Percentiles rank a stretch among this genome's conserved stretches.
Conservation (phyloP, 2,888 invertebrate genomes). For the Trachelus iudaicus region DNA sequence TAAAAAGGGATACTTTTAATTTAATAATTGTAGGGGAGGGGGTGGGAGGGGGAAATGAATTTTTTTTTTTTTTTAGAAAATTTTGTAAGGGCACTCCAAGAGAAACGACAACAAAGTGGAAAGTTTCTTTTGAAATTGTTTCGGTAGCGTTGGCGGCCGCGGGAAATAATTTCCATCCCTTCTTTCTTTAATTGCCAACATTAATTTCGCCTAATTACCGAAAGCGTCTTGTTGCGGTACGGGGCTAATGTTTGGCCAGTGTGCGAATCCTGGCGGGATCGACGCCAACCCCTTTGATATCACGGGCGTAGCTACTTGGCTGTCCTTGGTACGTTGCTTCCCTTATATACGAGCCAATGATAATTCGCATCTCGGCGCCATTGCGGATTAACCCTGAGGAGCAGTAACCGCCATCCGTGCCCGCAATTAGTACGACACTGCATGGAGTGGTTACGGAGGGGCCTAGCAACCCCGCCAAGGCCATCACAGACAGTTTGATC, state of each 20-base stretch:
- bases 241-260: conserved; percentile 41
- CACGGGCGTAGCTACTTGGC: conserved; percentile 40
- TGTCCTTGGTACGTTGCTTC: too few relatives aligned
- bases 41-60: too few relatives aligned
- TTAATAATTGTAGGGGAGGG: too few relatives aligned
- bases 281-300: conserved; percentile 49
- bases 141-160: too few relatives aligned
- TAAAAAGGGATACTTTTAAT: too few relatives aligned
- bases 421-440: conserved; percentile 63
- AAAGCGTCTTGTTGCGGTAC: conserved; percentile 48
- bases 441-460: conserved; percentile 57
- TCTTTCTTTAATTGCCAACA: conserved; percentile 56
- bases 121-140: too few relatives aligned
- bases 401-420: conserved; percentile 63
- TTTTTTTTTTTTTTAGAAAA: too few relatives aligned
- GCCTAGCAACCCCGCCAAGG: conserved; percentile 31
- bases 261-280: conserved; percentile 32
- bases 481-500: conserved; percentile 52
- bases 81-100: too few relatives aligned
- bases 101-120: too few relatives aligned
- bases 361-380: conserved; percentile 42
- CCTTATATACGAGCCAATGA: too few relatives aligned
- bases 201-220: conserved; percentile 58
- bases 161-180: neutral
- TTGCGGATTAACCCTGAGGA: conserved; percentile 58